These are phyloP conservation scores for Uloborus diversus DNA, from an alignment of 1,140 invertebrate species.

Conservation along the genomic window DNA sequence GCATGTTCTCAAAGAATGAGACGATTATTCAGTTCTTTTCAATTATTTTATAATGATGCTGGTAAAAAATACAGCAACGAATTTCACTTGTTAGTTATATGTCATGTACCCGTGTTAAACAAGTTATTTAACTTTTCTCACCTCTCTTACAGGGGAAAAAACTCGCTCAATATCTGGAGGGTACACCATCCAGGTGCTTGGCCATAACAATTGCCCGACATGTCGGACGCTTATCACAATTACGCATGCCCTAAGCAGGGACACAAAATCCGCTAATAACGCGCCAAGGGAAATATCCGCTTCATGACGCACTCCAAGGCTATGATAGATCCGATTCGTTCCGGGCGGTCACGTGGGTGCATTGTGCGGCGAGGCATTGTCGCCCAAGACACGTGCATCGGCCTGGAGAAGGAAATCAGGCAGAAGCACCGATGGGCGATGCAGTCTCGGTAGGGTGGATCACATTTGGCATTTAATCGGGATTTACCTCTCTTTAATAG, in stretches of 20 bases:
- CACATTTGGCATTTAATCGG: background rate
- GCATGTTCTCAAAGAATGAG: no score
- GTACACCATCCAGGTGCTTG: background rate
- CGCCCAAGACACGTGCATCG: background rate
- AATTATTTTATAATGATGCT: no score
- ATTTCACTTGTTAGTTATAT: no score
- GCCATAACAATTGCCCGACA: background rate
- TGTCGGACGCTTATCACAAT: conserved; percentile 1
- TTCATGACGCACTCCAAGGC: background rate
- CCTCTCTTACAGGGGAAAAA: no score
- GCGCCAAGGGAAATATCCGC: background rate
- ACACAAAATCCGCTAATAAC: background rate
- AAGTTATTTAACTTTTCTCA: no score
- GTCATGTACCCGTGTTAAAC: no score
- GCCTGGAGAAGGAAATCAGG: background rate
- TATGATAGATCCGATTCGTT: conserved; percentile 6
- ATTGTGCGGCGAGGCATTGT: background rate
- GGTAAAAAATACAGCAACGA: no score
- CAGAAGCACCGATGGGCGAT: background rate
- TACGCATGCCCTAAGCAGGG: background rate
- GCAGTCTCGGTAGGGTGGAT: background rate
- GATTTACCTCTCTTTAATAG: background rate
- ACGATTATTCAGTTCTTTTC: no score
- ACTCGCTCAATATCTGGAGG: background rate
- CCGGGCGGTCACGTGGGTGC: conserved; percentile 1